These are phyloP conservation scores for Xanthia togata DNA, from an alignment of 2,888 invertebrate species.

Conservation along the genomic window DNA sequence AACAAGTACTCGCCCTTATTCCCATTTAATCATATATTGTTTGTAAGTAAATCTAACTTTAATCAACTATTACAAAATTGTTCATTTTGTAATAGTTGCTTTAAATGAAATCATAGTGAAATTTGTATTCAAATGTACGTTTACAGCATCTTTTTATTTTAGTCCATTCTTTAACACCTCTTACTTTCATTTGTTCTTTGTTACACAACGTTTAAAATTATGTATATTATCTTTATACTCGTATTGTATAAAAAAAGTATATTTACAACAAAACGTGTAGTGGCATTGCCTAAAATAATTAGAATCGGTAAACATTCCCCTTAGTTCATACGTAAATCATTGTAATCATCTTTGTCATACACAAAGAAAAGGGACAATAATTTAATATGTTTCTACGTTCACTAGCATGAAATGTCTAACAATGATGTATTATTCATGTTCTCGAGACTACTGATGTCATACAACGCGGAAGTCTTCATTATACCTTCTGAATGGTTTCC, in stretches of 20 bases:
- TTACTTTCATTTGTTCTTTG: slow-evolving; percentile 45
- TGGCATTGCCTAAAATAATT: slow-evolving; percentile 2
- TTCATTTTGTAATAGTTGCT: slow-evolving; percentile 9
- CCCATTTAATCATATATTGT: slow-evolving; percentile 35
- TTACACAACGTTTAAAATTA: slow-evolving; percentile 35
- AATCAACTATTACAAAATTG: too few species aligned
- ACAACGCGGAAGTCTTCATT: slow-evolving; percentile 54
- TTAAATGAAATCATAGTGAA: slow-evolving; percentile 28
- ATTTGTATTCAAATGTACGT: slow-evolving; percentile 4
- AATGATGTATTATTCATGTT: slow-evolving; percentile 44
- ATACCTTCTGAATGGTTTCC: slow-evolving; percentile 51
- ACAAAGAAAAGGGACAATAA: slow-evolving; percentile 42
- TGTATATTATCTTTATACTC: neutral
- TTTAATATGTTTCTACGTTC: slow-evolving; percentile 31
- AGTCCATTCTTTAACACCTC: slow-evolving; percentile 10
- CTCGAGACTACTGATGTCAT: slow-evolving; percentile 28
- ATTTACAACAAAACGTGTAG: slow-evolving; percentile 11
- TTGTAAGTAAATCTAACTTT: slow-evolving; percentile 29
- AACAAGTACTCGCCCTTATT: slow-evolving; percentile 42
- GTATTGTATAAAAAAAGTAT: neutral
- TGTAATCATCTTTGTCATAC: too few species aligned
- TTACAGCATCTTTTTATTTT: slow-evolving; percentile 19
- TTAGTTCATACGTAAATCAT: slow-evolving; percentile 25
- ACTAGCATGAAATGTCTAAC: slow-evolving; percentile 37
- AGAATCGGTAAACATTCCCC: slow-evolving; percentile 14